A percentile compares a stretch with the other conserved stretches of the same genome.
Evolutionary conservation across 1,140 invertebrate genomes (phyloP).

Genomic region (Drosophila mauritiana): DNA sequence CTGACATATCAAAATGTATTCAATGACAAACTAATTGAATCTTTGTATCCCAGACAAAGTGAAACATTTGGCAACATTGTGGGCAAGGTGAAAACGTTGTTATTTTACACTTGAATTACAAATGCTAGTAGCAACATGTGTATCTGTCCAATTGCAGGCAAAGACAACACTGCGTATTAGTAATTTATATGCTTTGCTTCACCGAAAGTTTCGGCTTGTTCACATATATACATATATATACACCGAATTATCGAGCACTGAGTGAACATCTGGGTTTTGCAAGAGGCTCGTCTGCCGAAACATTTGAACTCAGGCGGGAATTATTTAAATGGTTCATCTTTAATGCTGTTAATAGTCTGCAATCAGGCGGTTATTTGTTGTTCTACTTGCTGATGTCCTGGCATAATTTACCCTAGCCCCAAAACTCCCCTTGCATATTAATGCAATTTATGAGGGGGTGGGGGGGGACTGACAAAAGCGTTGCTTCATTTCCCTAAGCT

Average conservation of each 20-base stretch:
- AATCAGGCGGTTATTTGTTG: slow-evolving; percentile 67
- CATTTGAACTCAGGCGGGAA: slow-evolving; percentile 60
- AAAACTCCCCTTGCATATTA: slow-evolving; percentile 49
- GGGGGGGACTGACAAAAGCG: slow-evolving; percentile 8
- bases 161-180: slow-evolving; percentile 72
- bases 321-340: slow-evolving; percentile 77
- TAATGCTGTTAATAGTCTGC: slow-evolving; percentile 77
- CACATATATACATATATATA: background rate
- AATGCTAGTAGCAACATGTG: slow-evolving; percentile 26
- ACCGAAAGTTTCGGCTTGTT: slow-evolving; percentile 18
- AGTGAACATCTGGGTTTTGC: slow-evolving; percentile 9
- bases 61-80: slow-evolving; percentile 44
- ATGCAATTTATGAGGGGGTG: slow-evolving; percentile 69
- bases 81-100: slow-evolving; percentile 47
- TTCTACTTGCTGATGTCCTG: slow-evolving; percentile 26
- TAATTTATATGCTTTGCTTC: slow-evolving; percentile 67
- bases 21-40: slow-evolving; percentile 51
- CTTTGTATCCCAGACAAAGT: slow-evolving; percentile 38
- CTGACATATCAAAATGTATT: slow-evolving; percentile 32
- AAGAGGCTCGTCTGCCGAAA: slow-evolving; percentile 9
- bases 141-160: slow-evolving; percentile 37
- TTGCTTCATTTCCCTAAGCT: slow-evolving; percentile 49
- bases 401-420: background rate
- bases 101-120: slow-evolving; percentile 52
- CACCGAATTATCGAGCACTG: background rate